Base-by-base conservation (phyloP, 2,797 vertebrate species). In the Gorsachius magnificus region DNA sequence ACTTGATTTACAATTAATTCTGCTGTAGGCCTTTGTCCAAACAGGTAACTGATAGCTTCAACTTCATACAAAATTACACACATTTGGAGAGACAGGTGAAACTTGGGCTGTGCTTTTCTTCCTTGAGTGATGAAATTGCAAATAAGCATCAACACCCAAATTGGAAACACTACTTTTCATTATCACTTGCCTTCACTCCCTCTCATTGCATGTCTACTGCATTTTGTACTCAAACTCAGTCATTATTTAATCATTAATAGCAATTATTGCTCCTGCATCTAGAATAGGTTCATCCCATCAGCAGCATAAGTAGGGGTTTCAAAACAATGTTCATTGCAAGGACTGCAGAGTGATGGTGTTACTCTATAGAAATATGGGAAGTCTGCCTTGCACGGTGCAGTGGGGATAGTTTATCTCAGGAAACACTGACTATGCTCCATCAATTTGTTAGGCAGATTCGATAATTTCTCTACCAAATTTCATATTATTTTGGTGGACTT, bases 291-390 rank as follows among this genome's bases (percentile, higher is more conserved):
- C 7, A 50, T 71, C 18, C 10, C 61, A 51, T 31, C 24, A 60
- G 11, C 24, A 81, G 21, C 8, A 33, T 35, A 54, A 72, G 14
- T 4, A 69, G 45, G 10, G 9, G 16, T 76, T 90, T 60, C 36
- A 70, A 51, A 83, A 24, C 41, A 25, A 13, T 5, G 4, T 38
- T 83, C 9, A 22, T 36, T 88, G 33, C 41, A 53, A 1, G 4
- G 57, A 57, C 22, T 64, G 25, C 28, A 68, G 36, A 45, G 46
- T 11, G 16, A 31, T 16, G 15, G 8, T 22, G 20, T 29, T 57
- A 45, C 12, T 75, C 28, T 28, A 3, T 1, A 57, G 31, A 58
- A 77, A 53, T 24, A 50, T 0, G 0, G n/a, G 16, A 38, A 70
- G 11, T 14, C 19, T 87, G 25, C 17, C 17, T 85, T 92, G n/a